Evolutionary conservation across 2,888 invertebrate species (phyloP), one percentile per base, ranked within the genome.

Genomic region (Zelleria hepariella): DNA sequence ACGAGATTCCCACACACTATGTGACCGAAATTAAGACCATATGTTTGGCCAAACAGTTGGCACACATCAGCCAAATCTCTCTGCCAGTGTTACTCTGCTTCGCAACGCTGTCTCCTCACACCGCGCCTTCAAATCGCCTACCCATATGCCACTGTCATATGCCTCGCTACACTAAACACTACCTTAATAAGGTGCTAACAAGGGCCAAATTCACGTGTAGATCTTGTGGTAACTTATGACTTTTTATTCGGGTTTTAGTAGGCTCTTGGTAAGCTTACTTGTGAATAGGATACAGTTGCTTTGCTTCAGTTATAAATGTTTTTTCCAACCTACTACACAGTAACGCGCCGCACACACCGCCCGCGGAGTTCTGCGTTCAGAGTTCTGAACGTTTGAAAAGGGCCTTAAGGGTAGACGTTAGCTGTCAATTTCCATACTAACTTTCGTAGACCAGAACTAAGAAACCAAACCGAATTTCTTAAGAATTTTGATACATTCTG

Each of bases 151-250:
- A 82, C 82, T 80, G 77, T 78, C 76, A 79, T 15, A 42, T 42
- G 32, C 32, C 32, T 42, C 78, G 85, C 85, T 79, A 86, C 82
- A 82, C 85, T 82, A 81, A 85, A 86, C 77, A 77, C 76, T 74
- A 78, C 75, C 73, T 68, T 83, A 82, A 82, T 78, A 76, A 81
- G 72, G 73, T 64, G 78, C 77, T 78, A 72, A 68, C 77, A 77
- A 77, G 73, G 74, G 71, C 72, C 72, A 71, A 66, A 62, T 63
- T 52, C 66, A 64, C 67, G 62, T 64, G 63, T 60, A 64, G 59
- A 20, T 21, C 10, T 51, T 51, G 20, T 21, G 23, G 49, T 20
- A n/a, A 5, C 51, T 51, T 1, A 10, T 20, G 1, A 18, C 8
- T 51, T 10, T 7, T 23, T 51, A 5, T 20, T 51, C 21, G 8